Evolutionary conservation across 1,140 invertebrate species (phyloP).

Genomic region (Heliconius melpomene): DNA sequence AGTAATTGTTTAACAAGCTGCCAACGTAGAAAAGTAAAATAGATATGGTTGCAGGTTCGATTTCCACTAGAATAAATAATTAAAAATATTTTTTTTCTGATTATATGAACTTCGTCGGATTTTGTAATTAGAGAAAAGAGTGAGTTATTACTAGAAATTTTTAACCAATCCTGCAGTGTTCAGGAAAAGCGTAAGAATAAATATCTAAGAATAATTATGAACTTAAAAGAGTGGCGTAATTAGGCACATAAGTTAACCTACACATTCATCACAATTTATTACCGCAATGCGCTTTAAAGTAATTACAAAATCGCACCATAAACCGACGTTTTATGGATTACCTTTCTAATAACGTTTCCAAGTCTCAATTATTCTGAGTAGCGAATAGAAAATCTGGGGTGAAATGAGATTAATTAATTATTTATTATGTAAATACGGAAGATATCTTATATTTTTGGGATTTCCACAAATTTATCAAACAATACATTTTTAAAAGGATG

Average conservation of each 20-base stretch:
- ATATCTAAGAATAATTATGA: no score
- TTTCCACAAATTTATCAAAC: neutral
- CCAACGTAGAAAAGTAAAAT: neutral
- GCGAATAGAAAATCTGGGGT: slow-evolving; percentile 46
- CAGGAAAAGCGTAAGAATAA: no score
- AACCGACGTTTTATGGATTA: neutral
- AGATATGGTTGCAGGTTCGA: no score
- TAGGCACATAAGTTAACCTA: neutral
- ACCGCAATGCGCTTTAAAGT: slow-evolving; percentile 1
- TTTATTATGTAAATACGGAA: neutral
- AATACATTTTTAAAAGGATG: no score
- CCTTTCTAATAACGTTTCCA: slow-evolving; percentile 20
- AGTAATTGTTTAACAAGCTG: neutral
- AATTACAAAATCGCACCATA: slow-evolving; percentile 14
- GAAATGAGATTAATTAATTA: slow-evolving; percentile 37
- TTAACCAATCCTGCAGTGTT: no score
- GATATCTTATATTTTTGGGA: neutral
- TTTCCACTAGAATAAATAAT: no score
- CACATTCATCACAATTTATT: slow-evolving; percentile 4
- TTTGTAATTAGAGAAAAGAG: no score
- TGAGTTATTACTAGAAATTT: no score
- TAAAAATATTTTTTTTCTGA: no score
- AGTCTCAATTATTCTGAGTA: slow-evolving; percentile 40
- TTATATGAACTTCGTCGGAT: no score
- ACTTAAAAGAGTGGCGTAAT: neutral